phyloP scores from a whole-genome alignment of 1,140 invertebrate species.

The Drosophila elegans region DNA sequence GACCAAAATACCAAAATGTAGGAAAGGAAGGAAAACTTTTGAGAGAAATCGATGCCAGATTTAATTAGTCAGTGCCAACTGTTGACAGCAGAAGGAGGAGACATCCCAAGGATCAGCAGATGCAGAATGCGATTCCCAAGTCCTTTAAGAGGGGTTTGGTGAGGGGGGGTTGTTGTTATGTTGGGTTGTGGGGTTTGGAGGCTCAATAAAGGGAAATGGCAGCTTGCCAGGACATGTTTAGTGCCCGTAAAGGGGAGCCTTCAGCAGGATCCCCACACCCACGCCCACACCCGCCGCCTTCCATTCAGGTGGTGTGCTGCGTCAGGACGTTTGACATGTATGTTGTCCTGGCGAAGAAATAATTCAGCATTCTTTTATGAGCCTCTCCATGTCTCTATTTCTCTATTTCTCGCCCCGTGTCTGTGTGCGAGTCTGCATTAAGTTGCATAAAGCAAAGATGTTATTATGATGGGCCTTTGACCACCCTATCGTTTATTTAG shows the following conservation, averaged over 20 bases:
- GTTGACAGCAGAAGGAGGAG: constrained; percentile 19
- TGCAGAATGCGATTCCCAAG: constrained; percentile 30
- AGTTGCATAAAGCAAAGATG: constrained; percentile 3
- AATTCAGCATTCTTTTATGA: constrained; percentile 55
- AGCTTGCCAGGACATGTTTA: constrained; percentile 51
- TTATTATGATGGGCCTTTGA: neutral
- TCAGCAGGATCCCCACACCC: neutral
- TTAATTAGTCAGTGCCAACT: constrained; percentile 52
- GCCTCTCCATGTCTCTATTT: constrained; percentile 2
- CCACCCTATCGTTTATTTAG: neutral
- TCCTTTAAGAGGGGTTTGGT: constrained; percentile 9
- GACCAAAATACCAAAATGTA: neutral
- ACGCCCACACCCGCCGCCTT: neutral
- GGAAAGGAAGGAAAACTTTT: constrained; percentile 5
- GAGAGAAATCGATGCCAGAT: constrained; percentile 36
- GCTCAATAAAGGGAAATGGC: constrained; percentile 39
- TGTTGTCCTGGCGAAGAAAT: constrained; percentile 41
- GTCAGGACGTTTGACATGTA: constrained; percentile 14
- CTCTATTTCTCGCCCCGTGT: neutral
- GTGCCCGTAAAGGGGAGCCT: constrained; percentile 35
- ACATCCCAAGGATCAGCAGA: constrained; percentile 30
- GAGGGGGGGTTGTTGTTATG: too few species aligned
- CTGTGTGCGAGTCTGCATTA: constrained; percentile 8
- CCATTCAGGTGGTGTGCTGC: constrained; percentile 16
- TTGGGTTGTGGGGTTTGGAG: neutral